These are phyloP conservation scores for Halictus quadricinctus DNA, from an alignment of 2,888 invertebrate species.

Conservation along the genomic window DNA sequence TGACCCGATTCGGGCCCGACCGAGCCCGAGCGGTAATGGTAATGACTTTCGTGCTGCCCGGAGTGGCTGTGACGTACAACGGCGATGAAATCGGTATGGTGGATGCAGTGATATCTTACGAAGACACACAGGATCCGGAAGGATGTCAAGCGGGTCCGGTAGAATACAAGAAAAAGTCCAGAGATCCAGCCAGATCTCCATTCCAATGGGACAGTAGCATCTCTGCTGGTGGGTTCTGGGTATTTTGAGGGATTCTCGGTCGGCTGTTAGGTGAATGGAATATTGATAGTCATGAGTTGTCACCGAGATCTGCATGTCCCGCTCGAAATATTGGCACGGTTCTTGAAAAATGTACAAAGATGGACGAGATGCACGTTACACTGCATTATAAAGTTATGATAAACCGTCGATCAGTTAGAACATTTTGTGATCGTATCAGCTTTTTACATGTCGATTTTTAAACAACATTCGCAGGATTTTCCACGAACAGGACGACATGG, in stretches of 20 bases:
- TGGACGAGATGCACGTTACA: too few relatives aligned
- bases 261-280: too few relatives aligned
- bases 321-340: too few relatives aligned
- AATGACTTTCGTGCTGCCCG: constrained; percentile 88
- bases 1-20: constrained; percentile 86
- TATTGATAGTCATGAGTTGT: too few relatives aligned
- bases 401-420: too few relatives aligned
- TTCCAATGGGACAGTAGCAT: constrained; percentile 89
- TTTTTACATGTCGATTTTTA: too few relatives aligned
- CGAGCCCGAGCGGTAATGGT: constrained; percentile 91
- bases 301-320: too few relatives aligned
- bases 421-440: too few relatives aligned
- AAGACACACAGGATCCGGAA: constrained; percentile 86
- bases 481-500: constrained; percentile 86
- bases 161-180: constrained; percentile 84
- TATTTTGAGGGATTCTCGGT: too few relatives aligned
- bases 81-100: constrained; percentile 91
- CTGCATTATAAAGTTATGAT: too few relatives aligned
- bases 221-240: constrained; percentile 84
- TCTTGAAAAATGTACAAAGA: too few relatives aligned
- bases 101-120: constrained; percentile 85
- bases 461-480: constrained; percentile 65
- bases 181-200: constrained; percentile 91
- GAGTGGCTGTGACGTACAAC: constrained; percentile 90
- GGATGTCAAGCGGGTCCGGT: constrained; percentile 85